Evolutionary conservation across 2,888 invertebrate species (phyloP).

Genomic region (Ophraella communa): DNA sequence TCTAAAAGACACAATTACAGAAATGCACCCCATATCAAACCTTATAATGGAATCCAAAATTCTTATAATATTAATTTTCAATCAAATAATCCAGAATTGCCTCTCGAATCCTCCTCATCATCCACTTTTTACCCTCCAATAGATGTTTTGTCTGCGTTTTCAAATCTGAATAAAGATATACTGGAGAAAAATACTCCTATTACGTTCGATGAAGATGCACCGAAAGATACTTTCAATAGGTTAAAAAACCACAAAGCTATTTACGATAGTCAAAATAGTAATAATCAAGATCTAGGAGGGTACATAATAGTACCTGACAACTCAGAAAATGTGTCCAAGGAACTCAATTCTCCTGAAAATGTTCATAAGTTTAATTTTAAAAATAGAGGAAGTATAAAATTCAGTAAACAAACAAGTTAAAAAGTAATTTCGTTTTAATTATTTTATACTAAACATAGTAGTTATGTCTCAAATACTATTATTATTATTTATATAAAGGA

Average conservation of each 20-base stretch:
- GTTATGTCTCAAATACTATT: too few species aligned
- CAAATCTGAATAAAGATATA: not conserved
- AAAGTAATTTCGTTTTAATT: too few species aligned
- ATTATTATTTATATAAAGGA: too few species aligned
- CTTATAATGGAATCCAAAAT: not conserved
- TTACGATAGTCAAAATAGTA: too few species aligned
- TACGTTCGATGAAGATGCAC: not conserved
- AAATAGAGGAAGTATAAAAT: not conserved
- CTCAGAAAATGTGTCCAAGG: not conserved
- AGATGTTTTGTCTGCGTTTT: slow-evolving; percentile 12
- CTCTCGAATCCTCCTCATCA: not conserved
- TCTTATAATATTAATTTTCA: not conserved
- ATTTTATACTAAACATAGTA: too few species aligned
- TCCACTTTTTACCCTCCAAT: slow-evolving; percentile 15
- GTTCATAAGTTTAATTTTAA: not conserved
- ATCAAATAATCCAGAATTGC: not conserved
- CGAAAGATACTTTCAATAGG: not conserved
- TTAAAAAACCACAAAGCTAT: not conserved
- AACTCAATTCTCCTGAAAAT: not conserved
- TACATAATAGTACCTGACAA: not conserved
- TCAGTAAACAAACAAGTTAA: too few species aligned
- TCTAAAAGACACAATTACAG: slow-evolving; percentile 5
- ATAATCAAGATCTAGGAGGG: not conserved
- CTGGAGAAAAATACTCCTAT: not conserved
- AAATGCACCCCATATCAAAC: not conserved